phyloP scores from a whole-genome alignment of 2,888 invertebrate genomes.

The Rotaria magnacalcarata region DNA sequence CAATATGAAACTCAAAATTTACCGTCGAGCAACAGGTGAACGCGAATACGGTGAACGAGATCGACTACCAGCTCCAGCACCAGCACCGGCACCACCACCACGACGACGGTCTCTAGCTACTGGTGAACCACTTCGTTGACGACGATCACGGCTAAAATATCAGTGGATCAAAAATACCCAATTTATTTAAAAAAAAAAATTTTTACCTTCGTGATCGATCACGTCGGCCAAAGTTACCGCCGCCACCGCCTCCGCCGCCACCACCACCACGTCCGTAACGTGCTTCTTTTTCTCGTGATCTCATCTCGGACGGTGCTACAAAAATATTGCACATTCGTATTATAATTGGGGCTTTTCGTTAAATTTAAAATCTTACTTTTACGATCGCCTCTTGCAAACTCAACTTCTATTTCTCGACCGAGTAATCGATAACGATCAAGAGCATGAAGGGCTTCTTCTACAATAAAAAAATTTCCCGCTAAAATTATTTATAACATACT shows the following conservation, averaged over 20 bases:
- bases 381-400: slow-evolving; percentile 28
- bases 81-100: background rate
- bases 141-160: slow-evolving; percentile 21
- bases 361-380: background rate
- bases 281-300: slow-evolving; percentile 28
- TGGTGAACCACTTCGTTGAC: slow-evolving; percentile 3
- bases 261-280: background rate
- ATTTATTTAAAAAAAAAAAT: background rate
- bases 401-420: slow-evolving; percentile 16
- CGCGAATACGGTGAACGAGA: background rate
- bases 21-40: slow-evolving; percentile 2
- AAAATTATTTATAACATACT: background rate
- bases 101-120: background rate
- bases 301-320: slow-evolving; percentile 17
- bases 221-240: background rate
- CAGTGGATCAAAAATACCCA: too few species aligned
- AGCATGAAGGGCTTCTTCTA: slow-evolving; percentile 21
- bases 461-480: background rate
- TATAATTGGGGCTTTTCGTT: too few species aligned
- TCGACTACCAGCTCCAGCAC: background rate
- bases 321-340: background rate
- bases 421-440: slow-evolving; percentile 35
- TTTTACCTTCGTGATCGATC: background rate
- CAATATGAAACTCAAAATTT: background rate
- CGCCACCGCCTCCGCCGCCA: background rate